A percentile compares a stretch with the other conserved stretches of the same genome.
Conservation (phyloP, 2,113 vertebrate genomes). For the Diglossa brunneiventris region DNA sequence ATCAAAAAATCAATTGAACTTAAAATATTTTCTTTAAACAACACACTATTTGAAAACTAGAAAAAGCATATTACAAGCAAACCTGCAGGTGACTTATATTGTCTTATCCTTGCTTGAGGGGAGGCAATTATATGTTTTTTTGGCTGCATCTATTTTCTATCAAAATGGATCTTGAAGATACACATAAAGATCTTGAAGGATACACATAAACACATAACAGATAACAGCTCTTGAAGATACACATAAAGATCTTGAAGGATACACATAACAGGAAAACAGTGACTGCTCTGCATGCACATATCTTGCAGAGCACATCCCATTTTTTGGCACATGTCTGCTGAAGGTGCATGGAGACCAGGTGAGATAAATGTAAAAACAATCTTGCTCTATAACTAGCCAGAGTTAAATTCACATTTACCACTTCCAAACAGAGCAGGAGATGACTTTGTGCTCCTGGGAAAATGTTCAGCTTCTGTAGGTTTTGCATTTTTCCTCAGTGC, state of each 20-base stretch:
- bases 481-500: background rate
- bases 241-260: background rate
- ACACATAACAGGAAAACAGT: background rate
- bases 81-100: background rate
- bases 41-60: background rate
- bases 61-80: background rate
- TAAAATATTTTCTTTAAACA: background rate
- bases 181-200: background rate
- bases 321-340: background rate
- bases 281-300: background rate
- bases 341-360: background rate
- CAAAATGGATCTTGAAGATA: background rate
- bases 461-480: background rate
- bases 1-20: background rate
- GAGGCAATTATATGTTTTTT: background rate
- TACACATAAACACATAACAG: too few species aligned
- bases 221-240: background rate
- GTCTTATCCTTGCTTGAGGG: background rate
- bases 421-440: background rate
- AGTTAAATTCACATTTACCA: background rate
- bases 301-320: background rate
- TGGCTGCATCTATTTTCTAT: background rate
- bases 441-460: background rate
- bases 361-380: background rate
- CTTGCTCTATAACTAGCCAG: background rate